Evolutionary conservation across 2,888 invertebrate genomes (phyloP).

Genomic region (Timema podura): DNA sequence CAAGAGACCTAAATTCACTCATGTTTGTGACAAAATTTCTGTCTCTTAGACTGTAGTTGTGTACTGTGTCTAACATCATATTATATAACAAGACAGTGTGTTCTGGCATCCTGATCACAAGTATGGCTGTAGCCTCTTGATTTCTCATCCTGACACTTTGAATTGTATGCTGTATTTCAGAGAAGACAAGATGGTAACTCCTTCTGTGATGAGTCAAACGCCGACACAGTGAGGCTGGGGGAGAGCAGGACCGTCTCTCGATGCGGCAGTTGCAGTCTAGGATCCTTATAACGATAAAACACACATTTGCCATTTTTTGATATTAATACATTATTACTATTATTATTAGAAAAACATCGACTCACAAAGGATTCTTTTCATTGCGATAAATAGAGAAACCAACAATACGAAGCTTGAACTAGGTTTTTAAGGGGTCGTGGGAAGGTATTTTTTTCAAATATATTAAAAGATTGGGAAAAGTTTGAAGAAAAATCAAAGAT

Average conservation of each 20-base stretch:
- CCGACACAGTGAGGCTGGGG: slow-evolving; percentile 62
- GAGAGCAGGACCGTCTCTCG: slow-evolving; percentile 63
- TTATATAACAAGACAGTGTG: too few relatives aligned
- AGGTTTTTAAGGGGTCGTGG: too few relatives aligned
- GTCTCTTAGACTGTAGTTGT: background rate
- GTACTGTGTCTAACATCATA: too few relatives aligned
- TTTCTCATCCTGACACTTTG: background rate
- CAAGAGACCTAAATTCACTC: background rate
- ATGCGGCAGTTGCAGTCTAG: slow-evolving; percentile 58
- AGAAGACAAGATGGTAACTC: slow-evolving; percentile 69
- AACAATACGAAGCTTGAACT: too few relatives aligned
- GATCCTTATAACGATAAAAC: background rate
- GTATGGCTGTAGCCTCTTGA: slow-evolving; percentile 7
- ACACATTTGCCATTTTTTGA: background rate
- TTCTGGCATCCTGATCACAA: too few relatives aligned
- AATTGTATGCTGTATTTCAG: slow-evolving; percentile 48
- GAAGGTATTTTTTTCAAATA: too few relatives aligned
- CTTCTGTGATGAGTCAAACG: slow-evolving; percentile 52
- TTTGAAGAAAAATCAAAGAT: too few relatives aligned
- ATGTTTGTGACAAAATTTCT: background rate
- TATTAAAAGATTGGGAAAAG: too few relatives aligned
- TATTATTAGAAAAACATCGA: too few relatives aligned
- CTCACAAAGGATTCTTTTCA: too few relatives aligned
- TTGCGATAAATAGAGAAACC: too few relatives aligned
- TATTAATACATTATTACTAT: too few relatives aligned